These are phyloP conservation scores for Hecatera dysodea DNA, from an alignment of 2,888 invertebrate species.

Conservation along the genomic window DNA sequence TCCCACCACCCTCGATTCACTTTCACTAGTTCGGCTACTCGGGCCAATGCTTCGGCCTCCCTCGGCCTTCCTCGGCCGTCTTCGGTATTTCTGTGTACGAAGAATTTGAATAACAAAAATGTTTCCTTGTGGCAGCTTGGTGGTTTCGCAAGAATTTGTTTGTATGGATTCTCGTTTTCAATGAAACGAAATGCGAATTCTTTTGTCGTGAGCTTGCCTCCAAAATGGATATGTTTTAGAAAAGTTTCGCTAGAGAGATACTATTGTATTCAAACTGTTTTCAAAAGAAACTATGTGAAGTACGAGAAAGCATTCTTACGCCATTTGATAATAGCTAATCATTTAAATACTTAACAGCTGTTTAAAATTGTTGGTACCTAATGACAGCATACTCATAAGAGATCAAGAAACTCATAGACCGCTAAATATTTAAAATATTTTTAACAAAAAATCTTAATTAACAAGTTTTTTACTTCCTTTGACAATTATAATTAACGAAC, in stretches of 20 bases:
- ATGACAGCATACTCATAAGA: conserved; percentile 7
- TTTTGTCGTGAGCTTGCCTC: conserved; percentile 44
- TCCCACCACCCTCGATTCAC: conserved; percentile 77
- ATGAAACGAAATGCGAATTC: conserved; percentile 51
- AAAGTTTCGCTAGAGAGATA: conserved; percentile 28
- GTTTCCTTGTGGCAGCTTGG: conserved; percentile 64
- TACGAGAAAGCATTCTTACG: conserved; percentile 20
- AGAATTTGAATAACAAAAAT: conserved; percentile 68
- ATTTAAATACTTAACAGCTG: conserved; percentile 5
- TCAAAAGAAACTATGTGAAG: conserved; percentile 42
- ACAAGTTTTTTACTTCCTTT: conserved; percentile 40
- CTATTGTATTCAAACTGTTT: conserved; percentile 35
- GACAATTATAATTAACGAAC: conserved; percentile 41
- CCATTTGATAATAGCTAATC: conserved; percentile 23
- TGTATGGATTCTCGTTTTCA: conserved; percentile 58
- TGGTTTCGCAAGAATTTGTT: conserved; percentile 64
- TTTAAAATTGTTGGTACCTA: conserved; percentile 9
- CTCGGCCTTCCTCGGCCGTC: conserved; percentile 74
- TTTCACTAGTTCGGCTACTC: conserved; percentile 82
- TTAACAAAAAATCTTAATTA: conserved; percentile 13
- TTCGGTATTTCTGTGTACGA: conserved; percentile 70
- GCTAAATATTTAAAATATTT: conserved; percentile 27
- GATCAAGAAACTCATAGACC: conserved; percentile 25
- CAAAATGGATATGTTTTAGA: conserved; percentile 48
- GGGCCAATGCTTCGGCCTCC: conserved; percentile 76